These are phyloP conservation scores for Gallinago nigripennis DNA, from an alignment of 2,797 vertebrate genomes.

Conservation along the genomic window DNA sequence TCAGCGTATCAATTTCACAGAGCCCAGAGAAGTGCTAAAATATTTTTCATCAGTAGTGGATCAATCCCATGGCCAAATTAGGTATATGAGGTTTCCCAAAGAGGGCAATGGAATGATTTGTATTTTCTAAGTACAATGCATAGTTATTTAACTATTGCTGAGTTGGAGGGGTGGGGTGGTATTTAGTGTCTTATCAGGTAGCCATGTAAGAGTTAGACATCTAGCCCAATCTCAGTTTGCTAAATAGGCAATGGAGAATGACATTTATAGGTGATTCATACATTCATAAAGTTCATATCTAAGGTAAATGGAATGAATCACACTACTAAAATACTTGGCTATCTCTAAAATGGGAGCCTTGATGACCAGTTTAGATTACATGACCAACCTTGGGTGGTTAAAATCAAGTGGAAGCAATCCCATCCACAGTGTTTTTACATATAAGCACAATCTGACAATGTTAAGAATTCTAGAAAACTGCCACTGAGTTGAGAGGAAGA, in stretches of 20 bases:
- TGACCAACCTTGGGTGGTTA: background rate
- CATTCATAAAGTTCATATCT: background rate
- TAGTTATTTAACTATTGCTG: background rate
- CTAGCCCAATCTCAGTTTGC: background rate
- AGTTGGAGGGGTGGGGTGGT: background rate
- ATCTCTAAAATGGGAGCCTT: background rate
- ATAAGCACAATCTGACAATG: background rate
- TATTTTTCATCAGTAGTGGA: background rate
- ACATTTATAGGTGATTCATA: background rate
- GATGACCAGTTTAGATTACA: background rate
- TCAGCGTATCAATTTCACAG: background rate
- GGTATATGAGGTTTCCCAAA: background rate
- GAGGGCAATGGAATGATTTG: background rate
- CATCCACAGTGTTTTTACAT: background rate
- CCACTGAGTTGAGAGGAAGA: background rate
- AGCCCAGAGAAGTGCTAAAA: background rate
- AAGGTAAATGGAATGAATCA: constrained; percentile 8
- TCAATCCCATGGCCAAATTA: background rate
- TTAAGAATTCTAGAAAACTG: background rate
- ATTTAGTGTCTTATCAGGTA: background rate
- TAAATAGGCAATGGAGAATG: background rate
- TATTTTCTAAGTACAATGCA: background rate
- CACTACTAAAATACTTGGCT: background rate
- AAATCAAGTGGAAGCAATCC: background rate
- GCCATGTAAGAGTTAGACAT: background rate